Conservation (phyloP, 2,113 vertebrate genomes). For the Dromiciops gliroides region DNA sequence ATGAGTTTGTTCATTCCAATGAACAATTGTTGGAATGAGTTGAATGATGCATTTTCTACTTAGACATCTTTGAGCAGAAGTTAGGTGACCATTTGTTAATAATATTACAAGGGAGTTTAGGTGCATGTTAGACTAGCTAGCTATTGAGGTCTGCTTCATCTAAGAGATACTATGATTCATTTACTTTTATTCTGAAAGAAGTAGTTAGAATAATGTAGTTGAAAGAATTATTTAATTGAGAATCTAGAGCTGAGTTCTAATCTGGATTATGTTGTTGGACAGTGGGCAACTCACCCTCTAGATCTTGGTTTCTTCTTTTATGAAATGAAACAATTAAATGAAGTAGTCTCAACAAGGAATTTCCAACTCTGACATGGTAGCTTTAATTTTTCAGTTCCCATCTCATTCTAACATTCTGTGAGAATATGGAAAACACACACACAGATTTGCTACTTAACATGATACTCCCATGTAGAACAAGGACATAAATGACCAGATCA, state of each 20-base stretch:
- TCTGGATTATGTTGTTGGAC: not conserved
- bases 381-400: not conserved
- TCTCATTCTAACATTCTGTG: not conserved
- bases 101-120: no score
- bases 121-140: no score
- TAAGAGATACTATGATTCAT: no score
- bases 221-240: no score
- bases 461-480: not conserved
- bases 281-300: not conserved
- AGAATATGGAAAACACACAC: not conserved
- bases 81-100: no score
- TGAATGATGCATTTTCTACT: no score
- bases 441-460: not conserved
- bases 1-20: no score
- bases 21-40: no score
- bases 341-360: not conserved
- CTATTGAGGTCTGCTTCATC: no score
- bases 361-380: not conserved
- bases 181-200: no score
- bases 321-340: not conserved
- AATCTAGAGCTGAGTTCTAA: not conserved
- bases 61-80: no score
- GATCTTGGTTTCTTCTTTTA: not conserved
- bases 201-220: no score
- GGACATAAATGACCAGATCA: not conserved